Evolutionary conservation across 2,113 vertebrate genomes (phyloP).

Genomic region (Cathartes aura): DNA sequence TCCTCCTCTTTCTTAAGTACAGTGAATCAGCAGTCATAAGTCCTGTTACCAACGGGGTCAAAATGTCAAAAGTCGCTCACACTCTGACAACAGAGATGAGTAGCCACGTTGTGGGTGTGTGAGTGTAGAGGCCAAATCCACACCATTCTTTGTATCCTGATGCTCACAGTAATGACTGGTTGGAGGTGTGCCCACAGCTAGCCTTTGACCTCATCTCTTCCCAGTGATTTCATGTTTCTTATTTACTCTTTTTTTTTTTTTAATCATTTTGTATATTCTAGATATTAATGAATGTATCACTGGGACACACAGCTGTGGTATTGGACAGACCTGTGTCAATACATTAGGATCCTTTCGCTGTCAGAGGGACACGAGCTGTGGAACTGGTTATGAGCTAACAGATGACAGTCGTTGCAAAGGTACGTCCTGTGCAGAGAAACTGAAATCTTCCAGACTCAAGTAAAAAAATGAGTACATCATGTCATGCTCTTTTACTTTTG

Average conservation of each 20-base stretch:
- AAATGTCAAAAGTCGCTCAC: not conserved
- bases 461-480: not conserved
- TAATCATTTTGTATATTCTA: not conserved
- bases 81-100: not conserved
- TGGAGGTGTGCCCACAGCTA: not conserved
- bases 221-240: not conserved
- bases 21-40: not conserved
- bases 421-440: not conserved
- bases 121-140: not conserved
- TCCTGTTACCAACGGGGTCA: not conserved
- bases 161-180: not conserved
- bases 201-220: not conserved
- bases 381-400: conserved; percentile 95
- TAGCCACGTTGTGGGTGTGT: not conserved
- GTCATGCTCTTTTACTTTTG: not conserved
- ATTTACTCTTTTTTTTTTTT: not conserved
- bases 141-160: not conserved
- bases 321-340: conserved; percentile 92
- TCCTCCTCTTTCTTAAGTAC: not conserved
- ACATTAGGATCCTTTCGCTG: conserved; percentile 90
- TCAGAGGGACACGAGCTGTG: conserved; percentile 93
- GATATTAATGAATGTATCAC: conserved; percentile 94
- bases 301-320: conserved; percentile 83
- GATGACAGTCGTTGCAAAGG: conserved; percentile 94
- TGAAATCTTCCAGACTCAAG: not conserved